These are phyloP conservation scores for Alviniconcha strummeri DNA, from an alignment of 2,888 invertebrate species.

Conservation along the genomic window DNA sequence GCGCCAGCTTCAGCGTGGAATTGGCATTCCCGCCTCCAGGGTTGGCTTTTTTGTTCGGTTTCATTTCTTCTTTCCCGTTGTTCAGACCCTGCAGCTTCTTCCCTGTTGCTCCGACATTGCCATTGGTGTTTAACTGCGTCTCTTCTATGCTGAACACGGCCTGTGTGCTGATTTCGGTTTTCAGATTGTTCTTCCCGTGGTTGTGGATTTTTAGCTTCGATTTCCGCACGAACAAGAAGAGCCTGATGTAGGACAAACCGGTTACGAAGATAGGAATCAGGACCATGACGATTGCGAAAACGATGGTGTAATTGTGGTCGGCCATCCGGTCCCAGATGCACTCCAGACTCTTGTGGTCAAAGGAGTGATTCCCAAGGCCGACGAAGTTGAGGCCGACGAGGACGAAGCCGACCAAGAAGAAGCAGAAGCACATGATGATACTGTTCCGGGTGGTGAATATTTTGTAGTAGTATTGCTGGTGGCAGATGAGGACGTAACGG, in stretches of 20 bases:
- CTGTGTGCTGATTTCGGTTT: too few relatives aligned
- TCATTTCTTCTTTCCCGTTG: too few relatives aligned
- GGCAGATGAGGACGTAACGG: conserved; percentile 50
- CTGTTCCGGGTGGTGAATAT: conserved; percentile 41
- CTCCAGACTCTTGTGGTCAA: conserved; percentile 50
- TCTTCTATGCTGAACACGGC: too few relatives aligned
- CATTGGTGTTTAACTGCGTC: too few relatives aligned
- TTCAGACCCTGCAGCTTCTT: too few relatives aligned
- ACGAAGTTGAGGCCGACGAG: conserved; percentile 50
- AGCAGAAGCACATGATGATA: conserved; percentile 40
- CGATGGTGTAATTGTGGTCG: conserved; percentile 47
- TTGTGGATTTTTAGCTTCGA: conserved; percentile 35
- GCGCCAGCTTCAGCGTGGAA: conserved; percentile 39
- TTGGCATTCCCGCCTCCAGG: too few relatives aligned
- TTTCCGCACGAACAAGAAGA: conserved; percentile 44
- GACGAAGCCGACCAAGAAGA: conserved; percentile 45
- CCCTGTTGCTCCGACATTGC: too few relatives aligned
- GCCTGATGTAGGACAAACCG: conserved; percentile 41
- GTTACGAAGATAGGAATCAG: conserved; percentile 42
- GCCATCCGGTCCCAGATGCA: conserved; percentile 57
- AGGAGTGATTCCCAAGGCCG: conserved; percentile 50
- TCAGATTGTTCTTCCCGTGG: neutral
- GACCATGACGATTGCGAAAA: conserved; percentile 46
- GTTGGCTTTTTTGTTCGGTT: too few relatives aligned
- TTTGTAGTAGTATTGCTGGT: conserved; percentile 39